Evolutionary conservation across 2,888 invertebrate genomes (phyloP).

Genomic region (Rotaria socialis): DNA sequence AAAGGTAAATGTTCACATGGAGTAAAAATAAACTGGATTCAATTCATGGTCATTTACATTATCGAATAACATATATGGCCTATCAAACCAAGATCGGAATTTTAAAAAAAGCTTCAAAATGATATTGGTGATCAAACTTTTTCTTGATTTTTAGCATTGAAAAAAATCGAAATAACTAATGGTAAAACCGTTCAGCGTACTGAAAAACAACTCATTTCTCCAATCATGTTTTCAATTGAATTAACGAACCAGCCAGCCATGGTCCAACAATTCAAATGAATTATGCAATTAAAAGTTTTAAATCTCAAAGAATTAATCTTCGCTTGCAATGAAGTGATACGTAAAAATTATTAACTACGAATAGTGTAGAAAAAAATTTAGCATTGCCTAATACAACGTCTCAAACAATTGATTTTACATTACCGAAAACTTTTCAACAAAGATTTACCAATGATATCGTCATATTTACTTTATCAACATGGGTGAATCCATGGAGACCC

Average conservation of each 20-base stretch:
- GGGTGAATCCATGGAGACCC: no score
- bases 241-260: background rate
- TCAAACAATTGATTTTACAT: background rate
- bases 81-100: background rate
- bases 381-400: background rate
- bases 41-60: constrained; percentile 30
- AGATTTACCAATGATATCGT: background rate
- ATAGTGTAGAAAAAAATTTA: background rate
- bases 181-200: background rate
- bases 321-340: background rate
- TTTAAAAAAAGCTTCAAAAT: background rate
- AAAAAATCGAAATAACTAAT: background rate
- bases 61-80: background rate
- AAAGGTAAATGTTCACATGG: constrained; percentile 36
- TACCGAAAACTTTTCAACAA: background rate
- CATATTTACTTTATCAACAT: background rate
- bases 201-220: constrained; percentile 25
- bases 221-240: background rate
- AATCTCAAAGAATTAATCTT: background rate
- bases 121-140: background rate
- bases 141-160: background rate
- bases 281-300: background rate
- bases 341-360: background rate
- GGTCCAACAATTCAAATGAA: background rate
- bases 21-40: constrained; percentile 35